Percentiles rank a stretch among this genome's conserved stretches.
Conservation (phyloP, 2,797 vertebrate genomes). For the Gymnoscopelus microlampas region DNA sequence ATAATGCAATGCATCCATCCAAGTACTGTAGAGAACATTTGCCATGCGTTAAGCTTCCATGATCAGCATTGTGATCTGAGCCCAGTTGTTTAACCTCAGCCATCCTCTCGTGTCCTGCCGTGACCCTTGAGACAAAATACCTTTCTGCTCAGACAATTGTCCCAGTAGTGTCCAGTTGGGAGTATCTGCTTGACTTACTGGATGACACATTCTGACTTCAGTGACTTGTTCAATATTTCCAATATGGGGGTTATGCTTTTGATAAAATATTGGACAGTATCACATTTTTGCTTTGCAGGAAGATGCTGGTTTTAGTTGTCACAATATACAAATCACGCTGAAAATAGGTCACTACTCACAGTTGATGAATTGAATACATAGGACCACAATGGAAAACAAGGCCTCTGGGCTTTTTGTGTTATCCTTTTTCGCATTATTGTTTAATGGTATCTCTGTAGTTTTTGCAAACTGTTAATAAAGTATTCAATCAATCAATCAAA, state of each 20-base stretch:
- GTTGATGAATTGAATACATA: slow-evolving; percentile 43
- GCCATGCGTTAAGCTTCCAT: slow-evolving; percentile 32
- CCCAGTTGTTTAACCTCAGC: slow-evolving; percentile 33
- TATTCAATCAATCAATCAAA: not conserved
- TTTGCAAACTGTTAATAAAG: too few species aligned
- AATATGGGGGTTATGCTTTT: not conserved
- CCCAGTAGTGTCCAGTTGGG: not conserved
- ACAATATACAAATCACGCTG: slow-evolving; percentile 25
- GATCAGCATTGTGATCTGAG: slow-evolving; percentile 37
- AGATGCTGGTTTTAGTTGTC: slow-evolving; percentile 38
- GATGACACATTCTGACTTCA: slow-evolving; percentile 9
- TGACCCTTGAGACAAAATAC: slow-evolving; percentile 50
- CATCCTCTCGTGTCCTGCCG: slow-evolving; percentile 53
- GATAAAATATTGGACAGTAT: slow-evolving; percentile 22
- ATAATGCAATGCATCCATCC: slow-evolving; percentile 35
- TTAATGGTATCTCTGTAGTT: too few species aligned
- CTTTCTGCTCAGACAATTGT: slow-evolving; percentile 24
- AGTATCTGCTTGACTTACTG: not conserved
- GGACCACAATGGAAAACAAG: slow-evolving; percentile 39
- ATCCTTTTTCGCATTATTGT: too few species aligned
- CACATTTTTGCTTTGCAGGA: slow-evolving; percentile 44
- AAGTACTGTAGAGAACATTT: slow-evolving; percentile 22
- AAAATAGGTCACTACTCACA: not conserved
- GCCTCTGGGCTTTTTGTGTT: too few species aligned
- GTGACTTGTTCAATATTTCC: slow-evolving; percentile 5